Evolutionary conservation across 2,797 vertebrate genomes (phyloP), one percentile per base, ranked within the genome.

Genomic region (Myotis planiceps): DNA sequence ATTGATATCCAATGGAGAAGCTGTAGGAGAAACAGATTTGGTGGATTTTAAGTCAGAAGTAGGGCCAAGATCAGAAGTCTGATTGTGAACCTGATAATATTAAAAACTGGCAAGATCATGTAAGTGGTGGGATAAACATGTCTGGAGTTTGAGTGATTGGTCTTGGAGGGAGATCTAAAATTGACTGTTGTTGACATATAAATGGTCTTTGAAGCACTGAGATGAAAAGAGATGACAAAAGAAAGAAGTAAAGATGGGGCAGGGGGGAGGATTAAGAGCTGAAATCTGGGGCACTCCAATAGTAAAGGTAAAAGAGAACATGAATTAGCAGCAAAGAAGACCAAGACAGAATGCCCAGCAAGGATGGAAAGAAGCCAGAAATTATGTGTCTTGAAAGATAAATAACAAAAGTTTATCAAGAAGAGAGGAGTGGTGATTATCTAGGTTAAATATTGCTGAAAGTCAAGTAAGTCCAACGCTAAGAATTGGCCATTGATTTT

Each of bases 401-500:
- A n/a, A 15, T 74, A 58, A 81, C 68, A 23, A 82, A 68, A 23
- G 16, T 32, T 87, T 72, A 49, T 42, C 60, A 55, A 29, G 32
- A 86, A 90, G 6, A 49, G 12, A 65, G 12, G 2, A 78, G 9
- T 88, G 42, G 15, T 84, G 37, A 32, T 90, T 90, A 29, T 76
- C 34, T 75, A 23, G 6, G 16, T 65, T 83, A 71, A 72, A n/a
- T 78, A 18, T 76, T 55, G 60, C 18, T 92, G 10, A 58, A 88
- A 79, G 65, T 66, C 55, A 84, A 71, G 34, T 42, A 32, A 58
- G 75, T 37, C 12, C 29, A 92, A 6, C 2, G 9, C 45, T 39
- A 21, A 88, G 68, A 85, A 34, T 25, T 85, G 78, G 12, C 42
- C 37, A n/a, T 29, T 88, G 82, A 32, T 92, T 96, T 92, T 39